phyloP scores from a whole-genome alignment of 2,888 invertebrate genomes.

The Ethmia dodecea region DNA sequence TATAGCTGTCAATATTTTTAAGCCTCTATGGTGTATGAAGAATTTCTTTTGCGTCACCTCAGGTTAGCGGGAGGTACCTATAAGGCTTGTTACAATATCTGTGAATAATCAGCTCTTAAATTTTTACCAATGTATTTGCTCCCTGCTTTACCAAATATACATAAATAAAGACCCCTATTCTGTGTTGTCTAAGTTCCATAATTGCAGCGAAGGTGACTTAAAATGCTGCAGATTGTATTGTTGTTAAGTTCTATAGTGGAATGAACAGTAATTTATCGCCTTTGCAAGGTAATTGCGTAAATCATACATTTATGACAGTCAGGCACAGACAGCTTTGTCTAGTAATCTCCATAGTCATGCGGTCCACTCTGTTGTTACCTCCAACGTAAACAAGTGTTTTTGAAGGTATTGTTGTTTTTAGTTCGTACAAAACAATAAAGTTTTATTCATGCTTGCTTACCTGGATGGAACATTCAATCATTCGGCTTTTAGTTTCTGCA shows the following conservation, averaged over 20 bases:
- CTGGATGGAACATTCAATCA: too few species aligned
- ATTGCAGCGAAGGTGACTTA: slow-evolving; percentile 13
- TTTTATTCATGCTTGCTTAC: too few species aligned
- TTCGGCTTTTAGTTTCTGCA: too few species aligned
- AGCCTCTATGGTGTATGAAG: slow-evolving; percentile 34
- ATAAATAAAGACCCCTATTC: slow-evolving; percentile 11
- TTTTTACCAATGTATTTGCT: slow-evolving; percentile 26
- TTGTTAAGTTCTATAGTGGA: slow-evolving; percentile 47
- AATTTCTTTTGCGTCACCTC: slow-evolving; percentile 56
- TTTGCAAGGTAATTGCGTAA: slow-evolving; percentile 71
- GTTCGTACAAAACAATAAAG: too few species aligned
- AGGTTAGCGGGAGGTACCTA: slow-evolving; percentile 72
- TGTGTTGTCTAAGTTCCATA: slow-evolving; percentile 27
- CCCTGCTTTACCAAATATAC: slow-evolving; percentile 7
- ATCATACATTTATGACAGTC: slow-evolving; percentile 75
- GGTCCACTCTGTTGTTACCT: slow-evolving; percentile 45
- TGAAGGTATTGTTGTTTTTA: slow-evolving; percentile 29
- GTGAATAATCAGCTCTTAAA: slow-evolving; percentile 62
- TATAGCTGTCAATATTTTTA: slow-evolving; percentile 24
- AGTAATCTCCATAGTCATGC: slow-evolving; percentile 33
- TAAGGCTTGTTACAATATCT: slow-evolving; percentile 62
- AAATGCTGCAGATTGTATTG: slow-evolving; percentile 19
- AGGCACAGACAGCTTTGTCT: slow-evolving; percentile 58
- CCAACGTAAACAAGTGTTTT: slow-evolving; percentile 51
- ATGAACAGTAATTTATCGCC: slow-evolving; percentile 70